A percentile compares a stretch with the other conserved stretches of the same genome.
Conservation (phyloP, 2,113 vertebrate species). For the Beaufortia kweichowensis region DNA sequence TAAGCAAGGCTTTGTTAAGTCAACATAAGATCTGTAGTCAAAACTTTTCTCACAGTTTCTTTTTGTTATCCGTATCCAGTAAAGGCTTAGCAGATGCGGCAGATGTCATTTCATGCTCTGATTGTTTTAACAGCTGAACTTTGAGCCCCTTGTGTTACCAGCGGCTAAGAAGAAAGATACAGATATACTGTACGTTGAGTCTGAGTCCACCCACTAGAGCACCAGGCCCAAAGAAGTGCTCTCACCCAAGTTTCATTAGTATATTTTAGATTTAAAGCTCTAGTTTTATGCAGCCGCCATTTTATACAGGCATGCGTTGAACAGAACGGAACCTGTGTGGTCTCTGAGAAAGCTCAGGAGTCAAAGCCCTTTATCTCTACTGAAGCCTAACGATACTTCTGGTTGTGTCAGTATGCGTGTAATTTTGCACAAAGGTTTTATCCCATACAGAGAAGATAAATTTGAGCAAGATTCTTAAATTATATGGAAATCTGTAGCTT, state of each 20-base stretch:
- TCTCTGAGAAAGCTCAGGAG: too few relatives aligned
- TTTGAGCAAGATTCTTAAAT: too few relatives aligned
- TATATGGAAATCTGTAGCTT: too few relatives aligned
- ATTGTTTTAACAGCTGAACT: slow-evolving; percentile 50
- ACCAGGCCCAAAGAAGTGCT: background rate
- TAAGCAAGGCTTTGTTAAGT: slow-evolving; percentile 30
- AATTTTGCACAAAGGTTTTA: too few relatives aligned
- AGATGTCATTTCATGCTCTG: slow-evolving; percentile 44
- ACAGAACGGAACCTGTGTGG: too few relatives aligned
- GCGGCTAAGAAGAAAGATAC: slow-evolving; percentile 12
- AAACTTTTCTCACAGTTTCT: slow-evolving; percentile 29
- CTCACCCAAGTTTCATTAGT: background rate
- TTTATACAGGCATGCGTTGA: too few relatives aligned
- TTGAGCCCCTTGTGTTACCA: slow-evolving; percentile 13
- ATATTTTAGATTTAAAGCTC: background rate
- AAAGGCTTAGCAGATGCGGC: slow-evolving; percentile 28
- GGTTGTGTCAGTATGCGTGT: too few relatives aligned
- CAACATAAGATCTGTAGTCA: slow-evolving; percentile 28
- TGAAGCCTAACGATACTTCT: too few relatives aligned
- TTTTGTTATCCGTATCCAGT: slow-evolving; percentile 36
- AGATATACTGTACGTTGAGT: background rate
- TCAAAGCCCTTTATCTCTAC: too few relatives aligned
- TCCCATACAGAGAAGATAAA: too few relatives aligned
- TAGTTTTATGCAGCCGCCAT: too few relatives aligned
- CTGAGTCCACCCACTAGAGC: too few relatives aligned